Evolutionary conservation across 1,140 invertebrate genomes (phyloP).

Genomic region (Hypsibius dujardini): DNA sequence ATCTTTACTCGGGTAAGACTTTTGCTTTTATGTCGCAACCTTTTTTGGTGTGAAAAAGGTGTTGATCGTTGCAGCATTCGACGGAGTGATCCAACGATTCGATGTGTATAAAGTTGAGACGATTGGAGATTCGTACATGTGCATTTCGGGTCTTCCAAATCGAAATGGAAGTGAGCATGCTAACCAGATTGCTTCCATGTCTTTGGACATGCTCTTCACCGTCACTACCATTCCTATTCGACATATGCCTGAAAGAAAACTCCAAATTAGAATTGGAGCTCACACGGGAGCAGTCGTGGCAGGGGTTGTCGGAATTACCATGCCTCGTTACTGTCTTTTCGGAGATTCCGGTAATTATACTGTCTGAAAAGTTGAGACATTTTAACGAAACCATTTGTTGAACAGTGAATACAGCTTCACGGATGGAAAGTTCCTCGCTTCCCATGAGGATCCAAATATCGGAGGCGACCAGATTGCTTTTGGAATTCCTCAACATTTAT

Average conservation of each 20-base stretch:
- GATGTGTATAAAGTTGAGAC: conserved; percentile 22
- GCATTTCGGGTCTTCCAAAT: conserved; percentile 12
- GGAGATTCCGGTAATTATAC: conserved; percentile 20
- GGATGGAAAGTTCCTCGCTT: not conserved
- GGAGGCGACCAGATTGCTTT: conserved; percentile 8
- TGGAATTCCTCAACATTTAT: not conserved
- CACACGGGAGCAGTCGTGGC: conserved; percentile 23
- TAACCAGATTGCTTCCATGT: conserved; percentile 14
- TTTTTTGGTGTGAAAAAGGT: not conserved
- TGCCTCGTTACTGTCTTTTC: conserved; percentile 27
- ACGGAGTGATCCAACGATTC: conserved; percentile 16
- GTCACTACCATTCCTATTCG: not conserved
- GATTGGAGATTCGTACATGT: conserved; percentile 21
- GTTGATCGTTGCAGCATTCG: conserved; percentile 17
- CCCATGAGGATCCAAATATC: conserved; percentile 17
- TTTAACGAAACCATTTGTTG: not conserved
- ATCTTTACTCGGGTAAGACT: not conserved
- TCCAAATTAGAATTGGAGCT: conserved; percentile 17
- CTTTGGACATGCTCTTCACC: conserved; percentile 15
- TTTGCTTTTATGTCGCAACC: not conserved
- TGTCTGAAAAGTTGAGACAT: not conserved
- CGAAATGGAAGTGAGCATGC: conserved; percentile 17
- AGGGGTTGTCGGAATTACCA: conserved; percentile 26
- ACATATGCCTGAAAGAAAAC: conserved; percentile 7
- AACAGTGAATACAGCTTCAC: not conserved